Evolutionary conservation across 2,797 vertebrate species (phyloP).

Genomic region (Linurgus olivaceus): DNA sequence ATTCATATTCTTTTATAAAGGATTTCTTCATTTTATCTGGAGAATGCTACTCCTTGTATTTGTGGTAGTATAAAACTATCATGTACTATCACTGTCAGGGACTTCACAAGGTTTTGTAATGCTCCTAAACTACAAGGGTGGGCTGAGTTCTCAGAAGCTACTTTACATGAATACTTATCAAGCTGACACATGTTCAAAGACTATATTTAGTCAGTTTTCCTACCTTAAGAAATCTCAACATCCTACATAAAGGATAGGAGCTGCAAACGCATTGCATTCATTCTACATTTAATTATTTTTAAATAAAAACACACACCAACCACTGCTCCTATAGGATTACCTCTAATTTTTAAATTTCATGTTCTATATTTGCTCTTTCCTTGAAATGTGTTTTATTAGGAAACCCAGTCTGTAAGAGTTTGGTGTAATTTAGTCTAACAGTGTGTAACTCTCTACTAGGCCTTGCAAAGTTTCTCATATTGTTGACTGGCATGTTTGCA

Average conservation of each 20-base stretch:
- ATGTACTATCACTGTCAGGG: not conserved
- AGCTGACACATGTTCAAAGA: not conserved
- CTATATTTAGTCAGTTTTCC: not conserved
- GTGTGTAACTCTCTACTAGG: not conserved
- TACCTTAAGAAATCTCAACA: not conserved
- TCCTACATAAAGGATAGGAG: not conserved
- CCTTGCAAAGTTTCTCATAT: not conserved
- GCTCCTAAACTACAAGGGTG: not conserved
- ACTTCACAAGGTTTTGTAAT: not conserved
- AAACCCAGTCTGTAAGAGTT: not conserved
- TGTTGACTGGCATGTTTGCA: not conserved
- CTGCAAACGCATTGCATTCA: not conserved
- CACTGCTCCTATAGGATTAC: not conserved
- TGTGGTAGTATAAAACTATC: not conserved
- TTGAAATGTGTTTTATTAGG: not conserved
- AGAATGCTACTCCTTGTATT: not conserved
- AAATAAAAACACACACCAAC: not conserved
- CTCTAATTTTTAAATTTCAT: not conserved
- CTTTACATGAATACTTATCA: not conserved
- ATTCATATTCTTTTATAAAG: not conserved
- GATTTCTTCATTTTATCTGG: not conserved
- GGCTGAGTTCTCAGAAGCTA: conserved; percentile 1
- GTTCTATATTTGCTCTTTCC: not conserved
- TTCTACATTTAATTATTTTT: not conserved
- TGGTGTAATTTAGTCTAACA: not conserved